Percentiles rank a stretch among this genome's conserved stretches.
Conservation (phyloP, 2,888 invertebrate species). For the Neoaliturus tenellus region DNA sequence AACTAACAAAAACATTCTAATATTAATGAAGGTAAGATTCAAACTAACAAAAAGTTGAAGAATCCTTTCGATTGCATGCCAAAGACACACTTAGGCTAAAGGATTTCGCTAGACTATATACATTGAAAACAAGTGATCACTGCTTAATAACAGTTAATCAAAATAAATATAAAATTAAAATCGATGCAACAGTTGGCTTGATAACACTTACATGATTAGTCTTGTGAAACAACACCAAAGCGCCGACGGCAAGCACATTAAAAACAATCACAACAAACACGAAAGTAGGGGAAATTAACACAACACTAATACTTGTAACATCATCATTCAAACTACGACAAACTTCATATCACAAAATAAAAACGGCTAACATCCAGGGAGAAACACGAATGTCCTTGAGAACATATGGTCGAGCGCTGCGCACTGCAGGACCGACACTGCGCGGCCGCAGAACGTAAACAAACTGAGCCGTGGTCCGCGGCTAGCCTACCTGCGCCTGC, state of each 20-base stretch:
- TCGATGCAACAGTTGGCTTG: background rate
- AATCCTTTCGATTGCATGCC: no score
- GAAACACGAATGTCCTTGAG: constrained; percentile 19
- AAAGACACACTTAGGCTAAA: no score
- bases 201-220: background rate
- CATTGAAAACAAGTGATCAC: no score
- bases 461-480: constrained; percentile 25
- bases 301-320: background rate
- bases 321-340: background rate
- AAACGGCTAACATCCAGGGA: background rate
- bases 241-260: background rate
- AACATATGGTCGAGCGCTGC: constrained; percentile 14
- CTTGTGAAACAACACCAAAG: background rate
- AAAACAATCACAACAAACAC: background rate
- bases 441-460: constrained; percentile 15
- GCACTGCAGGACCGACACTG: background rate
- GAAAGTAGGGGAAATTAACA: background rate
- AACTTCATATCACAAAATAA: background rate
- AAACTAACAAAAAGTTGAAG: no score
- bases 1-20: no score
- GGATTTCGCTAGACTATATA: no score
- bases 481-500: constrained; percentile 9
- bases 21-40: no score
- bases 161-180: background rate
- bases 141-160: no score